Evolutionary conservation across 2,888 invertebrate species (phyloP), one percentile per base, ranked within the genome.

Genomic region (Cordilura impudica): DNA sequence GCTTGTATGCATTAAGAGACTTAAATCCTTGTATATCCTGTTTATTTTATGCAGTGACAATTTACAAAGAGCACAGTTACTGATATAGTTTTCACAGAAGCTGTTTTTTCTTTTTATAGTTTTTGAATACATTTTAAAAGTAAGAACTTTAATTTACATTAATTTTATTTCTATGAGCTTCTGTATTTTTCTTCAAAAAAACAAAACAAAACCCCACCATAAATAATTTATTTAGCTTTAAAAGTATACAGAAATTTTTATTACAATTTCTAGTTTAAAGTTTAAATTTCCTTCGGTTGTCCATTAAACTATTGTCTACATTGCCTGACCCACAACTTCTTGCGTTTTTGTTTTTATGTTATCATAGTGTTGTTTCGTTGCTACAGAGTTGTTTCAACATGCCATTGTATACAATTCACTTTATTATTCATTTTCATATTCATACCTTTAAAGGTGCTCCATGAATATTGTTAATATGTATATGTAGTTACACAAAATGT

Each of bases 381-480:
- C 49, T 39, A 14, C 45, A 29, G 18, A 35, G 54, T 54, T 54
- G 35, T 21, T 72, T 35, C 12, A 49, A 49, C 65, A 72, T 65
- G 72, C 47, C 56, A 58, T 39, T 71, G 51, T 43, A 31, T 26
- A 49, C 31, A 47, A 63, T 63, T 19, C 14, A 31, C 14, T 14
- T 3, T 10, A 16, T n/a, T n/a, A n/a, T n/a, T 14, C n/a, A 43
- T 26, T 51, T 4, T 31, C 19, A 31, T 47, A 47, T 31, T 58
- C 16, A 29, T 26, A 29, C 23, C 21, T 31, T 51, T 18, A 43
- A 31, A 10, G 31, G 12, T 3, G 8, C 10, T 31, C 2, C 31
- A 31, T n/a, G n/a, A n/a, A n/a, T n/a, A n/a, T n/a, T n/a, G n/a
- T n/a, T n/a, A n/a, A n/a, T n/a, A n/a, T n/a, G n/a, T n/a, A n/a